Evolutionary conservation across 2,888 invertebrate genomes (phyloP), one percentile per base, ranked within the genome.

Genomic region (Chrysolina haemoptera): DNA sequence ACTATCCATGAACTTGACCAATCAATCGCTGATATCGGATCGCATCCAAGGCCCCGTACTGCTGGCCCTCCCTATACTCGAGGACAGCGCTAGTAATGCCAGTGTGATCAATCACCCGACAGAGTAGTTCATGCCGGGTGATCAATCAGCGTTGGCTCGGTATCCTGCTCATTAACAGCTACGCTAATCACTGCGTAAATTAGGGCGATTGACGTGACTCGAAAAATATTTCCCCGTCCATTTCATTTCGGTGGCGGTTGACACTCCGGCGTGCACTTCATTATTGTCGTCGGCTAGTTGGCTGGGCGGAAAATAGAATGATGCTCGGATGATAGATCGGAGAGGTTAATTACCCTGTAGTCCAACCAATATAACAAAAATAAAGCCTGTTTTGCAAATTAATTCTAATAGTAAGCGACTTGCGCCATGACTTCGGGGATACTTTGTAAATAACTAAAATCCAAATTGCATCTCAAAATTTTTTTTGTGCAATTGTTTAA

Each of bases 91-190:
- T 41, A 35, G 67, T 53, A 68, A 20, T 46, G 64, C 62, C 68
- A 40, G 66, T 40, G 79, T 86, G 85, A 86, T 86, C 85, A 85
- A 86, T 86, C 85, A 85, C 84, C 83, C 82, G 84, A 84, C 85
- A 83, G 82, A 80, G 79, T 77, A 79, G 82, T 83, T 83, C 81
- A 81, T 82, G 81, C 81, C 79, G 74, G 77, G 82, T 79, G 81
- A 85, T 85, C 84, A 84, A 85, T 85, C 85, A 85, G 82, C 79
- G 79, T 83, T 79, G 66, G 72, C 65, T 79, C 79, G 75, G 78
- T 77, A 80, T 79, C 77, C 78, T 76, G 78, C 81, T 83, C 82
- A 84, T 84, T 83, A 84, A 81, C 83, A 82, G 81, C 80, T 82
- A 78, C 79, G 79, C 80, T 80, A 79, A 81, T 81, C 80, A 79